These are phyloP conservation scores for Daboia siamensis DNA, from an alignment of 2,113 vertebrate genomes.

Conservation along the genomic window DNA sequence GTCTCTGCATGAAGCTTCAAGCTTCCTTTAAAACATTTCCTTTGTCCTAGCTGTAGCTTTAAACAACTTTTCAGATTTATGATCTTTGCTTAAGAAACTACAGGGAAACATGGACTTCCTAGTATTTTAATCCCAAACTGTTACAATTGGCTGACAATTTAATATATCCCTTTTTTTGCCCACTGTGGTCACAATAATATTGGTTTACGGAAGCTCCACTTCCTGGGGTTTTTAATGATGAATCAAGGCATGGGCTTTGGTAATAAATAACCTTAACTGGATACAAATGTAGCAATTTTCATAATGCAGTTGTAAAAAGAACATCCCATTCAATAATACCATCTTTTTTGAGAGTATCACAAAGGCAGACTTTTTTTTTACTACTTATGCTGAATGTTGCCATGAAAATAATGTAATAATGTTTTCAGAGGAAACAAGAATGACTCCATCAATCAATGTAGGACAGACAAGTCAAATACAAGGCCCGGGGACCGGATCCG, in stretches of 20 bases:
- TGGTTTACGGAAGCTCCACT: conserved; percentile 29
- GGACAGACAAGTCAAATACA: too few relatives aligned
- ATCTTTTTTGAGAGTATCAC: neutral
- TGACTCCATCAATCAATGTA: neutral
- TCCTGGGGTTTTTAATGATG: conserved; percentile 39
- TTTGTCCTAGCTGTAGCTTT: conserved; percentile 33
- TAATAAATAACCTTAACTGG: conserved; percentile 14
- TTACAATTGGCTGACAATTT: conserved; percentile 42
- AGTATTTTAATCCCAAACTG: conserved; percentile 33
- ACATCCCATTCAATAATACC: neutral
- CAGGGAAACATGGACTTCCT: conserved; percentile 17
- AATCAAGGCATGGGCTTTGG: conserved; percentile 24
- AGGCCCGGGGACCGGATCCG: too few relatives aligned
- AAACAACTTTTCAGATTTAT: conserved; percentile 27
- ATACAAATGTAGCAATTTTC: conserved; percentile 3
- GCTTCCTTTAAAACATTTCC: conserved; percentile 25
- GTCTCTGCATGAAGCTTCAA: conserved; percentile 20
- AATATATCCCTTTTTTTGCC: conserved; percentile 12
- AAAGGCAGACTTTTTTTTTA: neutral
- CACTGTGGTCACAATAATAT: neutral
- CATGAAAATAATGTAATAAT: neutral
- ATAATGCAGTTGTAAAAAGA: neutral
- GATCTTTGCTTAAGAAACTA: conserved; percentile 48
- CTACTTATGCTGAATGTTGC: neutral
- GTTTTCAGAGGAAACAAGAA: neutral